phyloP scores from a whole-genome alignment of 2,797 vertebrate genomes.

The Dromococcyx pavoninus region DNA sequence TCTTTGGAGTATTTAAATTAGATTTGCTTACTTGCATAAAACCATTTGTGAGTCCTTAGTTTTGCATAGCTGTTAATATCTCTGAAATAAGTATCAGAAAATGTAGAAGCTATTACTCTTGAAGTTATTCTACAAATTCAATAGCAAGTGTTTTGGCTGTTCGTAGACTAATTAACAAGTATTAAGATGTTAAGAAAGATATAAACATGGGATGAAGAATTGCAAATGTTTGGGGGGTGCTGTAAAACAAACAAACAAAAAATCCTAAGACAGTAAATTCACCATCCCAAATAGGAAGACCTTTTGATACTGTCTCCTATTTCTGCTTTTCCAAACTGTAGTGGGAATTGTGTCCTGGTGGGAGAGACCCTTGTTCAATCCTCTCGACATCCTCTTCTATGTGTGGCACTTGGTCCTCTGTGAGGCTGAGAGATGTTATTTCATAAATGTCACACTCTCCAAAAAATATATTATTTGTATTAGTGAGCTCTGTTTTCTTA shows the following conservation, averaged over 20 bases:
- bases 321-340: background rate
- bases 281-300: background rate
- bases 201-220: background rate
- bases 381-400: background rate
- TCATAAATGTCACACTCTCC: background rate
- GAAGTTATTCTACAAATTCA: background rate
- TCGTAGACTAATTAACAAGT: background rate
- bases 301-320: background rate
- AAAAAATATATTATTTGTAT: background rate
- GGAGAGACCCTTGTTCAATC: background rate
- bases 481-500: background rate
- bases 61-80: background rate
- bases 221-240: background rate
- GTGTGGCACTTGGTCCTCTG: background rate
- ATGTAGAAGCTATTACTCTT: background rate
- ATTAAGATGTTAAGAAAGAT: background rate
- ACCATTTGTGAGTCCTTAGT: background rate
- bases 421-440: background rate
- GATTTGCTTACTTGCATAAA: background rate
- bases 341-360: background rate
- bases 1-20: background rate
- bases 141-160: background rate
- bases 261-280: background rate
- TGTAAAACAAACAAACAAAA: background rate
- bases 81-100: background rate